Evolutionary conservation across 2,888 invertebrate genomes (phyloP).

Genomic region (Drosophila cyrtoloma): DNA sequence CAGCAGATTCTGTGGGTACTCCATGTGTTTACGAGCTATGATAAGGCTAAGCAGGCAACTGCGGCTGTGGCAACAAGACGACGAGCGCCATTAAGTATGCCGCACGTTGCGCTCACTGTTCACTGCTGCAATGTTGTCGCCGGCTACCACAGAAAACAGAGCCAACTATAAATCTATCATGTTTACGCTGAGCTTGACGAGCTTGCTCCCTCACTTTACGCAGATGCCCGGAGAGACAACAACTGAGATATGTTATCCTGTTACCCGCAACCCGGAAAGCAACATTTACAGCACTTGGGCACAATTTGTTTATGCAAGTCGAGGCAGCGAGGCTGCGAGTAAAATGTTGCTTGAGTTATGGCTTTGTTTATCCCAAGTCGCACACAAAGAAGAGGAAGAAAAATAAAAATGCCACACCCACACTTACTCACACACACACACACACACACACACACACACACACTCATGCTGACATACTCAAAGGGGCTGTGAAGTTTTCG

Average conservation of each 20-base stretch:
- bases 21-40: conserved; percentile 73
- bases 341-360: conserved; percentile 80
- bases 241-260: conserved; percentile 15
- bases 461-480: conserved; percentile 1
- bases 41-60: conserved; percentile 62
- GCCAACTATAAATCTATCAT: conserved; percentile 77
- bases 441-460: background rate
- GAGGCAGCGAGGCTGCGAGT: conserved; percentile 55
- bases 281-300: conserved; percentile 59
- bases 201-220: conserved; percentile 47
- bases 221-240: conserved; percentile 19
- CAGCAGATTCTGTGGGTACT: conserved; percentile 50
- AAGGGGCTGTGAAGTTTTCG: conserved; percentile 49
- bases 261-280: conserved; percentile 18
- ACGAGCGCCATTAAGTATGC: conserved; percentile 66
- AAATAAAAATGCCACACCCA: conserved; percentile 35
- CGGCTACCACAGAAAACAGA: conserved; percentile 55
- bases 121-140: conserved; percentile 64
- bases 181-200: conserved; percentile 75
- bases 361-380: conserved; percentile 80
- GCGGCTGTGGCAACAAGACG: conserved; percentile 14
- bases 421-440: background rate
- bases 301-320: conserved; percentile 77
- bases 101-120: conserved; percentile 55
- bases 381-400: conserved; percentile 47